Conservation (phyloP, 2,888 invertebrate species). For the Hyalella azteca region DNA sequence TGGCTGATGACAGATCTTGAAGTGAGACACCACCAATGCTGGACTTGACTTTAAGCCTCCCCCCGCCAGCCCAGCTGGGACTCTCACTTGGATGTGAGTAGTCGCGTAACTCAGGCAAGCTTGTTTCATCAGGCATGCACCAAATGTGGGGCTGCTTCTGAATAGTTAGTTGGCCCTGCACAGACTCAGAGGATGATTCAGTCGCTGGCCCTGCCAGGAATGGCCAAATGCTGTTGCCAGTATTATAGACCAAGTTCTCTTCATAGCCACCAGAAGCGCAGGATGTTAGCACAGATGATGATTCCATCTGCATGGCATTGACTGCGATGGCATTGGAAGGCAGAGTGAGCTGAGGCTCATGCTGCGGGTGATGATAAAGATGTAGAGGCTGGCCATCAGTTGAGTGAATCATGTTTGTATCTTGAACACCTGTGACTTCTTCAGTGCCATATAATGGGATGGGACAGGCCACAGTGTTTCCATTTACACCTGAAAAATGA, state of each 20-base stretch:
- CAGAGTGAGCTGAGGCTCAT: not conserved
- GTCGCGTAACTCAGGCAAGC: not conserved
- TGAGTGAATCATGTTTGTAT: not conserved
- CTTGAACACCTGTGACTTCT: not conserved
- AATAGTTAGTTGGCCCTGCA: not conserved
- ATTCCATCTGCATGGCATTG: not conserved
- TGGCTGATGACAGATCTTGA: slow-evolving; percentile 47
- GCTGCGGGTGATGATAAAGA: slow-evolving; percentile 33
- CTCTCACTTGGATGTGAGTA: not conserved
- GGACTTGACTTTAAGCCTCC: slow-evolving; percentile 53
- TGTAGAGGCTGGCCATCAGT: slow-evolving; percentile 19
- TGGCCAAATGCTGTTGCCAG: slow-evolving; percentile 4
- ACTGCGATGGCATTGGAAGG: not conserved
- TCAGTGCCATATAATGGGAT: not conserved
- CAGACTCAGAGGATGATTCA: not conserved
- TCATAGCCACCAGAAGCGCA: not conserved
- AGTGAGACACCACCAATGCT: slow-evolving; percentile 56
- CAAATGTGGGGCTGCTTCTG: slow-evolving; percentile 12
- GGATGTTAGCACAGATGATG: not conserved
- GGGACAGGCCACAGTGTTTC: not conserved
- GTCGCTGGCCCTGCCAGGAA: not conserved
- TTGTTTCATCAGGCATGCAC: slow-evolving; percentile 33
- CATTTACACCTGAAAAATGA: not conserved
- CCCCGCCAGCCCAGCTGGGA: slow-evolving; percentile 16
- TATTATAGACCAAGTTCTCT: not conserved